These are phyloP conservation scores for Drosophila paucipuncta DNA, from an alignment of 2,888 invertebrate genomes.

Conservation along the genomic window DNA sequence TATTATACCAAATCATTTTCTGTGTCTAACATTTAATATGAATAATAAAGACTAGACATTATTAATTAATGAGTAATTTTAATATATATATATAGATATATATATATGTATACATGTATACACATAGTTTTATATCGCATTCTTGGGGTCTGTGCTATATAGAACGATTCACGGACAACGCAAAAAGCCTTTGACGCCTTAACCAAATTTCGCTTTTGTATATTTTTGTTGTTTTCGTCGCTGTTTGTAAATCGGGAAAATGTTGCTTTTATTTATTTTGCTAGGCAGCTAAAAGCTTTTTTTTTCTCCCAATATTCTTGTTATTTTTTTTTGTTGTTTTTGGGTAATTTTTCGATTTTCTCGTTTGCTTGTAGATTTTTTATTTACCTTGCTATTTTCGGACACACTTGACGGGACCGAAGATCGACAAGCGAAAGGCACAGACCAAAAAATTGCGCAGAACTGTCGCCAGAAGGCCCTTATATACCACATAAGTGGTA, in stretches of 20 bases:
- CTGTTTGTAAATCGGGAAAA: conserved; percentile 33
- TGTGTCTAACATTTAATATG: conserved; percentile 24
- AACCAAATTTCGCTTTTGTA: conserved; percentile 58
- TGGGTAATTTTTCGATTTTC: conserved; percentile 45
- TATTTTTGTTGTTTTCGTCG: conserved; percentile 48
- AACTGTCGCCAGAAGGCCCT: conserved; percentile 79
- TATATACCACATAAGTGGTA: conserved; percentile 51
- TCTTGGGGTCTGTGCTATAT: conserved; percentile 33
- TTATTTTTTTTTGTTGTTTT: conserved; percentile 23
- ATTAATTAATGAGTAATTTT: conserved; percentile 43
- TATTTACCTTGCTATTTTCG: conserved; percentile 78
- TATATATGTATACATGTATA: neutral
- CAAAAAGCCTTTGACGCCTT: conserved; percentile 71
- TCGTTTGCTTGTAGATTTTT: conserved; percentile 52
- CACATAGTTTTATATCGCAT: conserved; percentile 2
- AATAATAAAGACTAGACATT: conserved; percentile 26
- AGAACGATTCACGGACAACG: conserved; percentile 61
- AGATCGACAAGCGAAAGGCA: conserved; percentile 70
- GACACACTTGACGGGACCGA: conserved; percentile 76
- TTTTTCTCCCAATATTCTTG: conserved; percentile 37
- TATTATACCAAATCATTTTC: conserved; percentile 13
- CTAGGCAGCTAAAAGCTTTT: conserved; percentile 54
- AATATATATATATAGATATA: neutral
- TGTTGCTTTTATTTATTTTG: conserved; percentile 70
- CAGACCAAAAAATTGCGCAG: conserved; percentile 68